Base-by-base conservation (phyloP, 1,140 invertebrate genomes). In the Zaprionus inermis region DNA sequence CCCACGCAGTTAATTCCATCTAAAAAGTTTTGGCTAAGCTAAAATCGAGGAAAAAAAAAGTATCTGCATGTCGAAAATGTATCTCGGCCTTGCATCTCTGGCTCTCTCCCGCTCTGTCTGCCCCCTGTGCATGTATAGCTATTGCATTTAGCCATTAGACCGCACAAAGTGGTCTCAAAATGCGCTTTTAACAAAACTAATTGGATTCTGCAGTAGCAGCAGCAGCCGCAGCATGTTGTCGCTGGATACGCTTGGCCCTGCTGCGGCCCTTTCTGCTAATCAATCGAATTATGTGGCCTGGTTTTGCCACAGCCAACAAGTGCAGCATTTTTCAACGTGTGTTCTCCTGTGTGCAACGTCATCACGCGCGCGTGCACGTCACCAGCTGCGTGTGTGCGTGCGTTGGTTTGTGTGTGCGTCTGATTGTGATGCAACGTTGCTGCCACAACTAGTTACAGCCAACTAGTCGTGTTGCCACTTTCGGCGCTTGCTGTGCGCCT, bases 401-500 rank as follows among this genome's bases (percentile, higher is more conserved):
- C 10, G 18, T 34, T 51, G 9, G 64, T 72, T 1, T 72, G 6
- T 44, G 41, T 46, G 44, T 69, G 51, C 14, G 46, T 44, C 38
- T 30, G 38, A 20, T 55, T 52, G 79, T 68, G 78, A 72, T 81
- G 79, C 79, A 82, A 79, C 80, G 49, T 16, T 32, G 28, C 38
- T 55, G 54, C 41, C 52, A 61, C 52, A 54, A 73, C 68, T 71
- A 61, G 81, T 80, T 79, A 77, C 55, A 71, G 38, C 49, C 10
- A 36, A 24, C 51, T 65, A 54, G 61, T 65, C 6, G 38, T 60
- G 30, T 44, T 46, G 32, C 60, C 20, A 5, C 79, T 90, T 44
- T n/a, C 38, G 79, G 22, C 64, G 67, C 54, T 80, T 90, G 82
- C 89, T 91, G 89, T 75, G 76, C 89, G 89, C 89, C 89, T 81